phyloP scores from a whole-genome alignment of 2,888 invertebrate species.

The Epirrita christyi region DNA sequence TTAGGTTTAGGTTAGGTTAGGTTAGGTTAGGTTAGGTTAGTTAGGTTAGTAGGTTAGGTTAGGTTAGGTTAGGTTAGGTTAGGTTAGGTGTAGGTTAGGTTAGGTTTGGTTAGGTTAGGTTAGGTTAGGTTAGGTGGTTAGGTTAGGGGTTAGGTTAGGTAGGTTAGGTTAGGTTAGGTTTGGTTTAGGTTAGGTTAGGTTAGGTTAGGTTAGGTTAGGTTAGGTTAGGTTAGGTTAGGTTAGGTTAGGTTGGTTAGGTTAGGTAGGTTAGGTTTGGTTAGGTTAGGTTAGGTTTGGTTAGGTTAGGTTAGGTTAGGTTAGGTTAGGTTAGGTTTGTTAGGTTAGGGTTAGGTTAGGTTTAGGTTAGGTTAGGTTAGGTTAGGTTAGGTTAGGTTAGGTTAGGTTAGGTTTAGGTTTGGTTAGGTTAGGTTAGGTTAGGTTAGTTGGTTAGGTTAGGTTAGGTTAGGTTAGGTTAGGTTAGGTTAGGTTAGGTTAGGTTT shows the following conservation, averaged over 20 bases:
- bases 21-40: conserved; percentile 7
- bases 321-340: conserved; percentile 6
- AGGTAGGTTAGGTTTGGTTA: conserved; percentile 4
- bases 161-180: no score
- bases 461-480: conserved; percentile 7
- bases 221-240: conserved; percentile 7
- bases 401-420: conserved; percentile 6
- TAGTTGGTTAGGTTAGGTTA: no score
- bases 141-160: no score
- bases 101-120: conserved; percentile 5
- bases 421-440: conserved; percentile 7
- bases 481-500: conserved; percentile 6
- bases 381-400: conserved; percentile 7
- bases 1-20: no score
- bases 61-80: conserved; percentile 4
- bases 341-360: conserved; percentile 7
- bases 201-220: conserved; percentile 7
- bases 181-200: no score
- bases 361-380: conserved; percentile 7
- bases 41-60: conserved; percentile 7
- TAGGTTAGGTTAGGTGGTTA: no score
- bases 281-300: conserved; percentile 6
- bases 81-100: no score
- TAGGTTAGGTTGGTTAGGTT: no score
- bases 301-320: conserved; percentile 7